phyloP scores from a whole-genome alignment of 2,113 vertebrate species.

The Mesitornis unicolor region DNA sequence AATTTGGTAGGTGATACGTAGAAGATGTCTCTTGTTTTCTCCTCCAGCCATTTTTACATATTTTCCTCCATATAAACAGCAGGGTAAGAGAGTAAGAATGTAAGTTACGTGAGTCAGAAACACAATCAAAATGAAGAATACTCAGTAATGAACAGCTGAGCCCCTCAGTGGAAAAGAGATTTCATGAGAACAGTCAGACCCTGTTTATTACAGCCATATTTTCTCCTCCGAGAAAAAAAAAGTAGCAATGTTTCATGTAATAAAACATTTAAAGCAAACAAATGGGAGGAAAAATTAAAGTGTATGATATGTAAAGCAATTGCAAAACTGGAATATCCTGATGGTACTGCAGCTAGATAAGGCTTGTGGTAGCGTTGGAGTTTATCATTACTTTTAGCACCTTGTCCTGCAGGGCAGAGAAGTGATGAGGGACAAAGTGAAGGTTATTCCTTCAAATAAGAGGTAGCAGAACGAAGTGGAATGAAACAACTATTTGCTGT shows the following conservation, averaged over 20 bases:
- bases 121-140: constrained; percentile 7
- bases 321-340: not conserved
- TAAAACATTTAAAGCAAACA: constrained; percentile 45
- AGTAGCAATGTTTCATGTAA: not conserved
- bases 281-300: not conserved
- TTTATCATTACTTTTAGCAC: constrained; percentile 27
- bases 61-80: constrained; percentile 31
- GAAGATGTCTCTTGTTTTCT: not conserved
- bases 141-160: constrained; percentile 41
- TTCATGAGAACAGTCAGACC: constrained; percentile 39
- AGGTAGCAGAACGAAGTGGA: not conserved
- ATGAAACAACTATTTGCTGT: constrained; percentile 58
- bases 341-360: not conserved
- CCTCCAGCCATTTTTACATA: not conserved
- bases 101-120: constrained; percentile 19
- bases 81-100: not conserved
- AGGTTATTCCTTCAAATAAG: constrained; percentile 55
- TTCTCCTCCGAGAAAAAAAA: not conserved
- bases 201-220: constrained; percentile 50
- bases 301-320: not conserved
- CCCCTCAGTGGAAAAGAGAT: not conserved
- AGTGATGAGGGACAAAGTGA: not conserved
- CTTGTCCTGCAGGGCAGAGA: not conserved
- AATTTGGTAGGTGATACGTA: not conserved
- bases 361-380: not conserved